Percentiles rank a stretch among this genome's conserved stretches.
phyloP scores from a whole-genome alignment of 2,113 vertebrate species.

The Toxotes chatareus region DNA sequence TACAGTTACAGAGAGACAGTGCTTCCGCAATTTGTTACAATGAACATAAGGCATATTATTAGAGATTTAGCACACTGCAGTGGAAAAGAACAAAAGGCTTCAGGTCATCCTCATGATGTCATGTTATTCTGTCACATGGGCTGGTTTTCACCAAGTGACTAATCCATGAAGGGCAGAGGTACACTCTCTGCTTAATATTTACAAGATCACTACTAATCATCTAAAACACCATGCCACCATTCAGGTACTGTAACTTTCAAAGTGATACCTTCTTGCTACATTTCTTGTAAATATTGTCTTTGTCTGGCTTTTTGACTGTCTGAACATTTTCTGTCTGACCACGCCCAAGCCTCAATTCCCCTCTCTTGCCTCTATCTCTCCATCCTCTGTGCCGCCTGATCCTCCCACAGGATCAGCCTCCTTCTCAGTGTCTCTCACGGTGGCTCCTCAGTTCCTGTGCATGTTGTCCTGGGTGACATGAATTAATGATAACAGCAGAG shows the following conservation, averaged over 20 bases:
- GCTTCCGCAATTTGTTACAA: constrained; percentile 17
- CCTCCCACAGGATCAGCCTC: constrained; percentile 68
- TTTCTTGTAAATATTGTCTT: background rate
- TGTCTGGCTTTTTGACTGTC: constrained; percentile 14
- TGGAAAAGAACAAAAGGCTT: constrained; percentile 36
- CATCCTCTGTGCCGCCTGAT: constrained; percentile 42
- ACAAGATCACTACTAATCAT: background rate
- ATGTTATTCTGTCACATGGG: constrained; percentile 27
- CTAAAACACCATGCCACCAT: background rate
- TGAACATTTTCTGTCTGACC: constrained; percentile 7
- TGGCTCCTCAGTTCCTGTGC: constrained; percentile 67
- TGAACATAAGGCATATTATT: constrained; percentile 37
- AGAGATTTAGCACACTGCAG: constrained; percentile 32
- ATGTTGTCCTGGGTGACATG: constrained; percentile 76
- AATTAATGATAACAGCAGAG: constrained; percentile 83
- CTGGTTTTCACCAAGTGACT: constrained; percentile 4
- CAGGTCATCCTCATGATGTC: constrained; percentile 39
- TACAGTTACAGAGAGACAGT: background rate
- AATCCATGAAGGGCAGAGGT: constrained; percentile 13
- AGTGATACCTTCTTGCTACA: background rate
- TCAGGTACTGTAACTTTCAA: background rate
- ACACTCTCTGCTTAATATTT: background rate
- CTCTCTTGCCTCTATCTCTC: background rate
- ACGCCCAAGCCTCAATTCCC: constrained; percentile 15
- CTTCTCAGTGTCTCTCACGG: constrained; percentile 63